Evolutionary conservation across 2,888 invertebrate genomes (phyloP), one percentile per base, ranked within the genome.

Genomic region (Oligia latruncula): DNA sequence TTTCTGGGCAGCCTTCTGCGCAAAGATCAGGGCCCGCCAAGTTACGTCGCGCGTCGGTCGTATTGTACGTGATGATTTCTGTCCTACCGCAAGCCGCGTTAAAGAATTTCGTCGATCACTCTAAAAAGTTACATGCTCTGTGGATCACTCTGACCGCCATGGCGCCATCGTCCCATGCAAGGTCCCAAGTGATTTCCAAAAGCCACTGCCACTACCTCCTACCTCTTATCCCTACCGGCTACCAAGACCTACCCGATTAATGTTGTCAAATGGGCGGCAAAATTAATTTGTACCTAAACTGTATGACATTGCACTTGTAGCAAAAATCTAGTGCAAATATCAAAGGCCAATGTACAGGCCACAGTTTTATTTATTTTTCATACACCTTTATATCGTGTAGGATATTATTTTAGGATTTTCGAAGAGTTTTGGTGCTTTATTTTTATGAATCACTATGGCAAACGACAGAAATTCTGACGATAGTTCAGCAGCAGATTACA

Each of bases 401-500:
- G 4, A 35, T 74, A 55, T 78, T 64, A 43, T 60, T 55, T 67
- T 72, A 71, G 4, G 8, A 72, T 49, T 52, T 70, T 77, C 11
- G 9, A 64, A 67, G n/a, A n/a, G 17, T 64, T 74, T 86, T 74
- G 49, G 49, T 78, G 46, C 20, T 64, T 71, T 78, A 40, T 20
- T 58, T 58, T 58, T 73, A 52, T 71, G 15, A 43, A 29, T n/a
- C 43, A 83, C 68, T 81, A 95, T 95, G 95, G 93, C 93, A 20
- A 93, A 94, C 82, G 94, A 94, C 8, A 93, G 93, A 80, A 96
- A 96, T 65, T 95, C 96, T 0, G 95, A 95, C 0, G 92, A 90
- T n/a, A 95, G 95, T 82, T 93, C 94, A 67, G n/a, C 23, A 29
- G 5, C 55, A 67, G 35, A 3, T 11, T 15, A 40, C 2, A 95